These are phyloP conservation scores for Oxyscelio sp. DNA, from an alignment of 2,888 invertebrate species.

Conservation along the genomic window DNA sequence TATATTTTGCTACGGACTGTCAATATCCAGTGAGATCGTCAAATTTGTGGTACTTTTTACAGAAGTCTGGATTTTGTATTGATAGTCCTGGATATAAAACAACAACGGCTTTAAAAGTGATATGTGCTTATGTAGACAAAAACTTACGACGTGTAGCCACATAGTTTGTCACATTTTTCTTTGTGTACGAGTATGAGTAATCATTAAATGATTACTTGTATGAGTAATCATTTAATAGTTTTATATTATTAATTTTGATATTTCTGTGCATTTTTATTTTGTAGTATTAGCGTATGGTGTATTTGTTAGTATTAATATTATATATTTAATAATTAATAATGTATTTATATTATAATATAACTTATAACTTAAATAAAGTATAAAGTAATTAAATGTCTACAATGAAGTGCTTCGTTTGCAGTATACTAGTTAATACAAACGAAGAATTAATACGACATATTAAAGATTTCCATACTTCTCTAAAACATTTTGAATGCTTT, in stretches of 20 bases:
- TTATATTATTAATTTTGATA: too few relatives aligned
- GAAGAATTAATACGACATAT: conserved; percentile 9
- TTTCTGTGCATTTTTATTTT: too few relatives aligned
- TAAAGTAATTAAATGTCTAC: not conserved
- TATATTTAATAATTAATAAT: too few relatives aligned
- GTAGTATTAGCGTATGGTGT: too few relatives aligned
- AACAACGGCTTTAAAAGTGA: conserved; percentile 7
- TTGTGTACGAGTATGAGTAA: too few relatives aligned
- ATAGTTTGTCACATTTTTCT: too few relatives aligned
- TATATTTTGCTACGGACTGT: conserved; percentile 27
- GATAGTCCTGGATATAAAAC: not conserved
- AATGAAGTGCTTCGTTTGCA: conserved; percentile 14
- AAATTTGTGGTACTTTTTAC: conserved; percentile 32
- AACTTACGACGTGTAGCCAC: too few relatives aligned
- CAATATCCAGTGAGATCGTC: conserved; percentile 25
- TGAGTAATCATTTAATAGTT: too few relatives aligned
- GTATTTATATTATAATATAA: too few relatives aligned
- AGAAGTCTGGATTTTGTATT: conserved; percentile 33
- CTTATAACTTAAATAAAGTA: too few relatives aligned
- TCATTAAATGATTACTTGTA: too few relatives aligned
- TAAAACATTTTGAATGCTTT: conserved; percentile 19
- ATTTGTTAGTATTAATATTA: too few relatives aligned
- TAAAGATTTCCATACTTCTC: conserved; percentile 9
- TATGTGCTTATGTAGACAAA: conserved; percentile 6
- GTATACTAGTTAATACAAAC: not conserved